Conservation (phyloP, 2,113 vertebrate species). For the Arizona elegans region DNA sequence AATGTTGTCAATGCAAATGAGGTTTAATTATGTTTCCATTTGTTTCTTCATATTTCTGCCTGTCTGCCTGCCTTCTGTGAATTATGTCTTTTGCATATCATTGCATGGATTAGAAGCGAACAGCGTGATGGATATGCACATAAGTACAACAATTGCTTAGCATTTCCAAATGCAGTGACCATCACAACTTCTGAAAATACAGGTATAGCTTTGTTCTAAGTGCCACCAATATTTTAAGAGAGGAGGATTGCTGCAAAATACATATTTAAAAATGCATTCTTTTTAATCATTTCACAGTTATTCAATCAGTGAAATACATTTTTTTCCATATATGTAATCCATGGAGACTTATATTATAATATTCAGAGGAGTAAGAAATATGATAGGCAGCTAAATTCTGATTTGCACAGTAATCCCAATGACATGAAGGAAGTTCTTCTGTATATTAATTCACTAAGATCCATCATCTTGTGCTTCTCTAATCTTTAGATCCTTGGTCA, state of each 20-base stretch:
- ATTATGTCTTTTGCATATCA: background rate
- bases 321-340: background rate
- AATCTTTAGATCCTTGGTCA: background rate
- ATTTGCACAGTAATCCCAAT: background rate
- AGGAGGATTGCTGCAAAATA: background rate
- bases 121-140: background rate
- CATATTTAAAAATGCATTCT: background rate
- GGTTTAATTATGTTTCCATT: background rate
- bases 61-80: background rate
- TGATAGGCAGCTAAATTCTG: background rate
- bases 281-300: background rate
- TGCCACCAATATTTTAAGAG: background rate
- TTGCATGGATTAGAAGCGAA: background rate
- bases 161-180: background rate
- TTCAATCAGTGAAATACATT: background rate
- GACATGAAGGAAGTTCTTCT: background rate
- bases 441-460: background rate
- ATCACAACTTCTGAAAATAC: background rate
- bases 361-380: background rate
- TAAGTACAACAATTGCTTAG: background rate
- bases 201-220: background rate
- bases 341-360: background rate
- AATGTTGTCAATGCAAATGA: background rate
- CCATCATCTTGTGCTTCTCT: background rate
- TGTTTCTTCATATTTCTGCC: background rate